phyloP scores from a whole-genome alignment of 2,888 invertebrate species.

The Notocelia uddmanniana region DNA sequence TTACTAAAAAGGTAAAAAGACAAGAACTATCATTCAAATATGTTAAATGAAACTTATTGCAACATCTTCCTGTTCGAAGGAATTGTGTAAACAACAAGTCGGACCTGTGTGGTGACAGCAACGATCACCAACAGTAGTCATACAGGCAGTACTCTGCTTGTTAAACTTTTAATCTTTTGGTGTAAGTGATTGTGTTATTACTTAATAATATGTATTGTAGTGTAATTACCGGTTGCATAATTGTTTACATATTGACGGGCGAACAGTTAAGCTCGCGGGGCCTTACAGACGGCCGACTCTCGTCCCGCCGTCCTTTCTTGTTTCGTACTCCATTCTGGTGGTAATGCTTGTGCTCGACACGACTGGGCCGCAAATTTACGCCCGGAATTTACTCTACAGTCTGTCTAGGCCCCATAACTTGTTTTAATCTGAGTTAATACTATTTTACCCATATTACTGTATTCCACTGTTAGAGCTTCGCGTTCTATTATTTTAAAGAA shows the following conservation, averaged over 20 bases:
- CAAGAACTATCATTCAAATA: conserved; percentile 28
- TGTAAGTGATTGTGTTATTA: conserved; percentile 45
- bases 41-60: conserved; percentile 27
- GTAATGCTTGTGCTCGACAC: neutral
- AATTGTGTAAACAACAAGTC: conserved; percentile 20
- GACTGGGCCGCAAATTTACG: neutral
- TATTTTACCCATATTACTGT: conserved; percentile 25
- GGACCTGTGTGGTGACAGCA: conserved; percentile 16
- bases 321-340: conserved; percentile 10
- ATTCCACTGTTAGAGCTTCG: conserved; percentile 44
- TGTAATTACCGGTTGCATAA: conserved; percentile 36
- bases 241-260: conserved; percentile 7
- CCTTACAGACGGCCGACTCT: conserved; percentile 25
- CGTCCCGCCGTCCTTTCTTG: neutral
- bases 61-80: conserved; percentile 26
- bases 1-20: conserved; percentile 31
- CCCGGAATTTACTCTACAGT: conserved; percentile 8
- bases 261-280: conserved; percentile 1
- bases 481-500: conserved; percentile 55
- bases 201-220: conserved; percentile 37
- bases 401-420: conserved; percentile 19
- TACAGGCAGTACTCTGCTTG: conserved; percentile 27
- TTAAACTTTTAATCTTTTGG: conserved; percentile 44
- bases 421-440: conserved; percentile 14
- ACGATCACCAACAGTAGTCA: conserved; percentile 13